These are phyloP conservation scores for Tenualosa ilisha DNA, from an alignment of 2,797 vertebrate species.

Conservation along the genomic window DNA sequence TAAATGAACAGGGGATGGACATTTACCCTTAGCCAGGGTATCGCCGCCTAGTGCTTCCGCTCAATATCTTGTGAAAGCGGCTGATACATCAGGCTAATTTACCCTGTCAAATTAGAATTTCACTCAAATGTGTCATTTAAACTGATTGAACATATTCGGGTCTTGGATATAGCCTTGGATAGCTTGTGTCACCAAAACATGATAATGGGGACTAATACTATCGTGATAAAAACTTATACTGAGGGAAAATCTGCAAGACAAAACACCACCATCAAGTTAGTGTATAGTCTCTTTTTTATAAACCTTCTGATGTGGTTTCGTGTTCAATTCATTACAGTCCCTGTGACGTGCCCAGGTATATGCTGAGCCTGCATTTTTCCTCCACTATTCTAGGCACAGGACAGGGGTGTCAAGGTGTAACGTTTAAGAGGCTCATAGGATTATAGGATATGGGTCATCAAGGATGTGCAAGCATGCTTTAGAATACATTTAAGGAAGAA, in stretches of 20 bases:
- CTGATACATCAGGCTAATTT: too few species aligned
- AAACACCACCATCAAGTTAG: not conserved
- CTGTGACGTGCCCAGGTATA: not conserved
- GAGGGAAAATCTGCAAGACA: not conserved
- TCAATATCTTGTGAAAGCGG: too few species aligned
- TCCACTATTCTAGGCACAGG: constrained; percentile 66
- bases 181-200: not conserved
- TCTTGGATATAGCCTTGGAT: not conserved
- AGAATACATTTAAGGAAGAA: not conserved
- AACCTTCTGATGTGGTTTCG: not conserved
- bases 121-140: not conserved
- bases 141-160: not conserved
- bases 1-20: too few species aligned
- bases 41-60: too few species aligned
- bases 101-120: not conserved
- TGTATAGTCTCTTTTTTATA: not conserved
- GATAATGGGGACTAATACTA: too few species aligned
- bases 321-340: not conserved
- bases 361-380: constrained; percentile 62
- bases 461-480: constrained; percentile 66
- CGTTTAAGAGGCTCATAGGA: constrained; percentile 83
- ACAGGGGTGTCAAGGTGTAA: constrained; percentile 69
- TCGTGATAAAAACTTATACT: not conserved
- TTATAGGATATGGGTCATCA: constrained; percentile 82
- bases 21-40: too few species aligned